A percentile compares a stretch with the other conserved stretches of the same genome.
Conservation (phyloP, 2,888 invertebrate genomes). For the Zhengitettix transpicula region DNA sequence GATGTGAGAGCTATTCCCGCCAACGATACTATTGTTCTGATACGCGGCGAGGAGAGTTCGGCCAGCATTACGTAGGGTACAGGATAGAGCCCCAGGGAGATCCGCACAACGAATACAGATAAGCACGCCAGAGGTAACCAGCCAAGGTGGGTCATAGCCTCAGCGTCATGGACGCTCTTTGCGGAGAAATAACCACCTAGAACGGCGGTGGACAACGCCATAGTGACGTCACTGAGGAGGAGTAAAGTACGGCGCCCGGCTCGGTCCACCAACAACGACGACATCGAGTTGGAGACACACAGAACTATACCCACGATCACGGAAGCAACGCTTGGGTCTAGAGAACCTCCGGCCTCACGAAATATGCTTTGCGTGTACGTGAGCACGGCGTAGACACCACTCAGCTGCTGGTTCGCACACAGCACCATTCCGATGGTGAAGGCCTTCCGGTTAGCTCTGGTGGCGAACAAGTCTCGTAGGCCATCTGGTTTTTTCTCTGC, state of each 20-base stretch:
- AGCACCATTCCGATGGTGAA: background rate
- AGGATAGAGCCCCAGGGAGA: slow-evolving; percentile 34
- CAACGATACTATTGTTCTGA: slow-evolving; percentile 25
- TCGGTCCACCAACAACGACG: background rate
- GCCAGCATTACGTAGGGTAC: slow-evolving; percentile 32
- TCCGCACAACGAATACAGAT: slow-evolving; percentile 33
- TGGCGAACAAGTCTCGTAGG: background rate
- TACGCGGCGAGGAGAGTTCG: slow-evolving; percentile 34
- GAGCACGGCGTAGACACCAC: background rate
- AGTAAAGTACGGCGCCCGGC: background rate
- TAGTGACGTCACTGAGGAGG: background rate
- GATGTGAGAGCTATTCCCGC: slow-evolving; percentile 17
- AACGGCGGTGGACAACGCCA: background rate
- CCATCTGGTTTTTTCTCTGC: background rate
- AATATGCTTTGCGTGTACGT: background rate
- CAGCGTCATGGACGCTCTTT: slow-evolving; percentile 17
- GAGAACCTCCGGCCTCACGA: background rate
- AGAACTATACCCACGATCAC: background rate
- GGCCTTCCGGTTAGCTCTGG: background rate
- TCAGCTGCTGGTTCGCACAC: background rate
- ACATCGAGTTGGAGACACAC: background rate
- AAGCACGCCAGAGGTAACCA: slow-evolving; percentile 34
- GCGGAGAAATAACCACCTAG: background rate
- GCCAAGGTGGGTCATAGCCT: slow-evolving; percentile 8
- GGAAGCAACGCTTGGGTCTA: background rate